These are phyloP conservation scores for Sylvilagus bachmani DNA, from an alignment of 2,113 vertebrate genomes.

Conservation along the genomic window DNA sequence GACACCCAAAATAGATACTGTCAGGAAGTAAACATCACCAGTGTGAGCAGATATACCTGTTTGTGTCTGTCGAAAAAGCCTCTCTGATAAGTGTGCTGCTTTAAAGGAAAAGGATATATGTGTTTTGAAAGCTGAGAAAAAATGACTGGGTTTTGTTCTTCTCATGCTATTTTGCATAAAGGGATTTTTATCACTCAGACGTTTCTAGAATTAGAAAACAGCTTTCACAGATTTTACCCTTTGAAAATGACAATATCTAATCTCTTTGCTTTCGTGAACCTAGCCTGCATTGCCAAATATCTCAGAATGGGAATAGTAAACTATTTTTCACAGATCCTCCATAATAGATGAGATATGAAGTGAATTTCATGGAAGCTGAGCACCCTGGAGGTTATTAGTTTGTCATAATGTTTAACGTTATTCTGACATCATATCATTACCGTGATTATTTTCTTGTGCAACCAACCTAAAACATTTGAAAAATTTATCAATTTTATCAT, in stretches of 20 bases:
- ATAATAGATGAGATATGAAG: slow-evolving; percentile 78
- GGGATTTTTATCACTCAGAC: slow-evolving; percentile 65
- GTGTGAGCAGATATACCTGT: background rate
- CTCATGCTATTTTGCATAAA: slow-evolving; percentile 13
- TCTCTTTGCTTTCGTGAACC: slow-evolving; percentile 68
- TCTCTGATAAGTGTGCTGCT: background rate
- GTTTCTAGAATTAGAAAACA: slow-evolving; percentile 72
- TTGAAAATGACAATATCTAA: slow-evolving; percentile 77
- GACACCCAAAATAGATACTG: background rate
- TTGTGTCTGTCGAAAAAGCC: background rate
- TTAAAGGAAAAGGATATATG: slow-evolving; percentile 50
- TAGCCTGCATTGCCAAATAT: slow-evolving; percentile 62
- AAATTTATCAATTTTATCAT: slow-evolving; percentile 79
- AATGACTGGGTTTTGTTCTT: slow-evolving; percentile 57
- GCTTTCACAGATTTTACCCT: slow-evolving; percentile 68
- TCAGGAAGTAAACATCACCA: background rate
- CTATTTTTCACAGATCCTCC: slow-evolving; percentile 75
- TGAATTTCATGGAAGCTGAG: slow-evolving; percentile 76
- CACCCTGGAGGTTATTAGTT: slow-evolving; percentile 74
- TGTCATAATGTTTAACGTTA: slow-evolving; percentile 70
- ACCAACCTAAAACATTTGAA: slow-evolving; percentile 76
- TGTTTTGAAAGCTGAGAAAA: slow-evolving; percentile 69
- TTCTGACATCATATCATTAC: slow-evolving; percentile 74
- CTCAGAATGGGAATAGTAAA: slow-evolving; percentile 60
- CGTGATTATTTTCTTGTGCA: slow-evolving; percentile 80